Evolutionary conservation across 2,113 vertebrate genomes (phyloP).

Genomic region (Corythornis madagascariensis): DNA sequence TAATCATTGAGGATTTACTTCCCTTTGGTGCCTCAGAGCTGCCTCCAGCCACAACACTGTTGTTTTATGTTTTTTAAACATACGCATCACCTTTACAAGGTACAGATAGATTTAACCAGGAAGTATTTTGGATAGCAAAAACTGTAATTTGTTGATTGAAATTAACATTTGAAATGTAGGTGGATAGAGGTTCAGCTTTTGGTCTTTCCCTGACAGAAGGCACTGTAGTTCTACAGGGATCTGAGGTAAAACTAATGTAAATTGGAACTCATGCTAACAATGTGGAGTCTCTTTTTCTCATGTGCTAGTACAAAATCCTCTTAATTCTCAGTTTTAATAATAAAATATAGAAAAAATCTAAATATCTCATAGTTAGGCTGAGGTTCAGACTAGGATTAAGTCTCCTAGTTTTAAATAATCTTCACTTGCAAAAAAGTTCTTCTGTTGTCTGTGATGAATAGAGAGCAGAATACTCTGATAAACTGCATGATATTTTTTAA

Average conservation of each 20-base stretch:
- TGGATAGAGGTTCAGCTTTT: background rate
- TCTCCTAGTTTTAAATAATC: background rate
- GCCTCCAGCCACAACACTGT: background rate
- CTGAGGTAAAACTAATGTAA: background rate
- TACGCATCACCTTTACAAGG: background rate
- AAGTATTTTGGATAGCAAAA: background rate
- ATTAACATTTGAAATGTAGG: background rate
- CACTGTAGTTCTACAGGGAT: background rate
- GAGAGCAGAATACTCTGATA: background rate
- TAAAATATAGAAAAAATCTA: background rate
- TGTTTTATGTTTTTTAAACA: background rate
- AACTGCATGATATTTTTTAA: conserved; percentile 1
- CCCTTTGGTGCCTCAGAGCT: background rate
- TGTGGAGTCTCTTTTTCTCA: background rate
- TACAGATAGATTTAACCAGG: background rate
- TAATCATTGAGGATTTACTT: conserved; percentile 53
- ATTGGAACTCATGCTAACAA: background rate
- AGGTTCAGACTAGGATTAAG: background rate
- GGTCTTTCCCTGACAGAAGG: background rate
- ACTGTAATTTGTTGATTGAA: background rate
- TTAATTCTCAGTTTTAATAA: background rate
- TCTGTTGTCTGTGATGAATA: background rate
- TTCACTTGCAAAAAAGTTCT: background rate
- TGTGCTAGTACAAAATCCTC: background rate
- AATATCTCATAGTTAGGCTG: background rate